phyloP scores from a whole-genome alignment of 2,888 invertebrate genomes.

The Laspeyria flexula region DNA sequence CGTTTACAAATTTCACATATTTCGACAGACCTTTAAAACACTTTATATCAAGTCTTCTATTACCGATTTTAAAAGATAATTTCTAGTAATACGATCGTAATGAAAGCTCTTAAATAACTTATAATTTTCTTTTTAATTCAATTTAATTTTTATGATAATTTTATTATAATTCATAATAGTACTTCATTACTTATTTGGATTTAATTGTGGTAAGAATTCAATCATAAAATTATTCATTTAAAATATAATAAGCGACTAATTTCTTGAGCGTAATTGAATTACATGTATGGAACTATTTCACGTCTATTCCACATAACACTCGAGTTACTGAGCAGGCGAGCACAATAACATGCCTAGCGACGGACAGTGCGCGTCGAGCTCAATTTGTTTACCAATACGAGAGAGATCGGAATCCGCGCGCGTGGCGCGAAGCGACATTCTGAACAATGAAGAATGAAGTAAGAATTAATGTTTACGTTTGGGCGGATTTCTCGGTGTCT shows the following conservation, averaged over 20 bases:
- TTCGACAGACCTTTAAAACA: too few species aligned
- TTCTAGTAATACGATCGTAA: too few species aligned
- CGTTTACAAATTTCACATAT: too few species aligned
- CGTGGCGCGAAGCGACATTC: conserved; percentile 77
- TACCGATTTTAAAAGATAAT: too few species aligned
- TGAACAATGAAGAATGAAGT: conserved; percentile 84
- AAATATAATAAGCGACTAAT: conserved; percentile 53
- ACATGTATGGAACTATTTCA: conserved; percentile 59
- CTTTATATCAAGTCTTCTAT: too few species aligned
- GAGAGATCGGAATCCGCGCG: conserved; percentile 75
- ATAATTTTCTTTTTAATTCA: too few species aligned
- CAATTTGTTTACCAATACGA: conserved; percentile 82
- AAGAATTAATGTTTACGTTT: conserved; percentile 86
- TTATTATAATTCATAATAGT: background rate
- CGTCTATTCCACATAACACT: conserved; percentile 35
- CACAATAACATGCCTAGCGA: conserved; percentile 46
- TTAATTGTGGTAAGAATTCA: background rate
- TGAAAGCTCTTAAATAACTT: too few species aligned
- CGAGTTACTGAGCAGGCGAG: conserved; percentile 32
- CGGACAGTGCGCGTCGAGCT: conserved; percentile 50
- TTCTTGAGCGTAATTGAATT: conserved; percentile 74
- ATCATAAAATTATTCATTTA: conserved; percentile 16
- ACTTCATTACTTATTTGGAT: background rate
- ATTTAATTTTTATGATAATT: too few species aligned
- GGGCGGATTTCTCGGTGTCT: conserved; percentile 82